Conservation (phyloP, 2,797 vertebrate genomes). For the Lagorchestes hirsutus region DNA sequence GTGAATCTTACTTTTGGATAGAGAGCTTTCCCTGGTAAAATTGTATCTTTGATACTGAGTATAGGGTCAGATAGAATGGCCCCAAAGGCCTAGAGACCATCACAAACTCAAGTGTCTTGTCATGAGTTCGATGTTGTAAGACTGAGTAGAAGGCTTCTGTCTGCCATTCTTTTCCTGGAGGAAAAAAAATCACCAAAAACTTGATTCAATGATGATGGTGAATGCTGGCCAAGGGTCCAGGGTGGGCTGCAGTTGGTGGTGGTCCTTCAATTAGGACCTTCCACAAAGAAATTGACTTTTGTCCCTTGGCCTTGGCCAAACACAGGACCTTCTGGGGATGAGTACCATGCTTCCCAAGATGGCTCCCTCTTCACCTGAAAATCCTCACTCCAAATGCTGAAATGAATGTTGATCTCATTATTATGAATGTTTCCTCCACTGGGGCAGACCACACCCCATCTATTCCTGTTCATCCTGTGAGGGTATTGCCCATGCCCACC, state of each 20-base stretch:
- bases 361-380: not conserved
- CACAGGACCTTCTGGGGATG: not conserved
- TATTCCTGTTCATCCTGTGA: not conserved
- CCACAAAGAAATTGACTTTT: not conserved
- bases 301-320: not conserved
- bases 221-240: not conserved
- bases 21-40: not conserved
- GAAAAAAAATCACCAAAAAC: not conserved
- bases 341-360: not conserved
- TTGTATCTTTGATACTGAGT: not conserved
- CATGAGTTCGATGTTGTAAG: not conserved
- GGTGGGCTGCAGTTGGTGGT: not conserved
- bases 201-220: not conserved
- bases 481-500: not conserved
- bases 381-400: not conserved
- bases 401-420: not conserved
- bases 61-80: not conserved
- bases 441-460: not conserved
- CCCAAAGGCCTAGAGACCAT: not conserved
- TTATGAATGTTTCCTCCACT: not conserved
- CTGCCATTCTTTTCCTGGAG: not conserved
- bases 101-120: not conserved
- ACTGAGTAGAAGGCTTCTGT: fast-evolving
- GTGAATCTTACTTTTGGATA: not conserved
- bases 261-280: not conserved